These are phyloP conservation scores for Corythoichthys intestinalis DNA, from an alignment of 2,113 vertebrate genomes.

Conservation along the genomic window DNA sequence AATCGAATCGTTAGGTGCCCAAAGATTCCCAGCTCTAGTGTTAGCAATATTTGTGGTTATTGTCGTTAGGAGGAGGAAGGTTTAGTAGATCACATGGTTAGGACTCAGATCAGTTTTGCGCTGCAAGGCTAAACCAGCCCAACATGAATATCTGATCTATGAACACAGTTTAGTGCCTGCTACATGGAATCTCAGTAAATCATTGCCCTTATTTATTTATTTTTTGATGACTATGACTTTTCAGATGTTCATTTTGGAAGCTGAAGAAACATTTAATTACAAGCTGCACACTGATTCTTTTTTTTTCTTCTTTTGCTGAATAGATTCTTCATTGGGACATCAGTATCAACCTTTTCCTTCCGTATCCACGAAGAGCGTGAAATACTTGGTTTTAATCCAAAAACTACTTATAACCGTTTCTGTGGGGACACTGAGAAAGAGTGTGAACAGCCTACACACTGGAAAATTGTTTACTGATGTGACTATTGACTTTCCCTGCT, in stretches of 20 bases:
- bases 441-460: constrained; percentile 95
- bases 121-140: background rate
- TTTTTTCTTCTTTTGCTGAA: background rate
- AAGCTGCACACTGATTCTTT: background rate
- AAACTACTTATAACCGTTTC: constrained; percentile 92
- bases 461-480: constrained; percentile 87
- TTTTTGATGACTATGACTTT: background rate
- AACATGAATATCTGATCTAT: background rate
- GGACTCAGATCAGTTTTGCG: too few relatives aligned
- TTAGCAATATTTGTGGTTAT: background rate
- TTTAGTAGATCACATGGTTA: background rate
- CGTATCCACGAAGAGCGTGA: constrained; percentile 95
- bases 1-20: too few relatives aligned
- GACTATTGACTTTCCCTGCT: background rate
- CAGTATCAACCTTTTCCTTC: constrained; percentile 97
- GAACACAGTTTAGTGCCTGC: background rate
- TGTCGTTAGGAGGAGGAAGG: background rate
- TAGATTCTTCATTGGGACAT: constrained; percentile 92
- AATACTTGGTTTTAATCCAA: constrained; percentile 90
- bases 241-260: background rate
- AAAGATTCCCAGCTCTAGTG: too few relatives aligned
- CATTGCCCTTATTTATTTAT: background rate
- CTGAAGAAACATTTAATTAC: constrained; percentile 17
- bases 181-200: background rate
- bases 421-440: constrained; percentile 86